Evolutionary conservation across 2,797 vertebrate species (phyloP).

Genomic region (Platalea minor): DNA sequence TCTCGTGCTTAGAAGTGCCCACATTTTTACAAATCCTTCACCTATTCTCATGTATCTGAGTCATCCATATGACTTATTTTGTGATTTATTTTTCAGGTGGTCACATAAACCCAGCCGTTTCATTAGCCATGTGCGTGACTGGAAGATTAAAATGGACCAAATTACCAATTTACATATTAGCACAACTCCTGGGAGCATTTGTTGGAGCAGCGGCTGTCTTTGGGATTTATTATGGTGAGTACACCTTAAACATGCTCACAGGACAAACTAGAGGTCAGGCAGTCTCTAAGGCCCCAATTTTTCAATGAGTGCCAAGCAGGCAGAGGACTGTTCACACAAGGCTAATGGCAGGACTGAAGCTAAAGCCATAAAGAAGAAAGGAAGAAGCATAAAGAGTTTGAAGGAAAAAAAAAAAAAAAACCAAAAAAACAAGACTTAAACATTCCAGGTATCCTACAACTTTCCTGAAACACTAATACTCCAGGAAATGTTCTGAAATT

Average conservation of each 20-base stretch:
- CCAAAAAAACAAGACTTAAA: not conserved
- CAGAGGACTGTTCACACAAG: not conserved
- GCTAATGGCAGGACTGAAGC: not conserved
- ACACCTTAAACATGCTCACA: conserved; percentile 1
- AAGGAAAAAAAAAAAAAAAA: not conserved
- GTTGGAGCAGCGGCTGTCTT: conserved; percentile 87
- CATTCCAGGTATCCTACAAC: not conserved
- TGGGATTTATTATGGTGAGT: conserved; percentile 89
- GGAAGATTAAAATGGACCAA: conserved; percentile 88
- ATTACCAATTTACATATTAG: conserved; percentile 89
- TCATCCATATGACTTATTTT: not conserved
- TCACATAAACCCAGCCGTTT: conserved; percentile 94
- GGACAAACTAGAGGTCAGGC: conserved; percentile 33
- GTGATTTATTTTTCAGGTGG: conserved; percentile 81
- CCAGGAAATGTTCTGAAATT: conserved; percentile 47
- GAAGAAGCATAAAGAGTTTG: not conserved
- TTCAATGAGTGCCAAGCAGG: not conserved
- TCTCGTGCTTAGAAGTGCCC: not conserved
- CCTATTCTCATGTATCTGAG: not conserved
- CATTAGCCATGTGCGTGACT: conserved; percentile 91
- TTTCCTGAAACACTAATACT: conserved; percentile 3
- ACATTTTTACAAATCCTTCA: not conserved
- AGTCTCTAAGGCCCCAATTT: conserved; percentile 15
- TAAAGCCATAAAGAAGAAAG: not conserved
- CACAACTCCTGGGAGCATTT: conserved; percentile 93